phyloP scores from a whole-genome alignment of 1,140 invertebrate genomes.

The Neotoxoptera formosana region DNA sequence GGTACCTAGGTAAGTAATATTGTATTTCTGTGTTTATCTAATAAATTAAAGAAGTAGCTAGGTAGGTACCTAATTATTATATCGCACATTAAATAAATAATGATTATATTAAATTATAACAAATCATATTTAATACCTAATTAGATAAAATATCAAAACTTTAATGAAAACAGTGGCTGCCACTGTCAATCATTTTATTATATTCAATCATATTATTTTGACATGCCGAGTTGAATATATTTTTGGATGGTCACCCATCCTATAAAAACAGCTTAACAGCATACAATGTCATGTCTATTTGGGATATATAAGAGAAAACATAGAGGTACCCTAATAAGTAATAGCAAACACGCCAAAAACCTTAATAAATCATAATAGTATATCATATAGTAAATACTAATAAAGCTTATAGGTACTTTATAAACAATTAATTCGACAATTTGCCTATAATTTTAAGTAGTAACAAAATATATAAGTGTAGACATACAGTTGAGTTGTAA shows the following conservation, averaged over 20 bases:
- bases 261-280: background rate
- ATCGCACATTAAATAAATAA: no score
- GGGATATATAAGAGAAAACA: background rate
- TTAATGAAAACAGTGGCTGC: no score
- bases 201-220: no score
- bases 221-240: background rate
- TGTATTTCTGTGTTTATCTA: no score
- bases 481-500: background rate
- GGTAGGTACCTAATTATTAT: no score
- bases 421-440: background rate
- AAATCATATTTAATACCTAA: no score
- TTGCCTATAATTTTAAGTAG: background rate
- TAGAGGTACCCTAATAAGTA: background rate
- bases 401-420: background rate
- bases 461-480: background rate
- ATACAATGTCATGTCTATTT: background rate
- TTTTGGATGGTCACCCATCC: background rate
- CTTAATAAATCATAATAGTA: background rate
- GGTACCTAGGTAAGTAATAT: no score
- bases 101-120: no score
- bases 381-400: background rate
- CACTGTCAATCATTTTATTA: background rate
- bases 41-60: no score
- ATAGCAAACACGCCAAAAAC: no score
- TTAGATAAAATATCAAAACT: no score